Evolutionary conservation across 2,113 vertebrate genomes (phyloP).

Genomic region (Hemibagrus wyckioides): DNA sequence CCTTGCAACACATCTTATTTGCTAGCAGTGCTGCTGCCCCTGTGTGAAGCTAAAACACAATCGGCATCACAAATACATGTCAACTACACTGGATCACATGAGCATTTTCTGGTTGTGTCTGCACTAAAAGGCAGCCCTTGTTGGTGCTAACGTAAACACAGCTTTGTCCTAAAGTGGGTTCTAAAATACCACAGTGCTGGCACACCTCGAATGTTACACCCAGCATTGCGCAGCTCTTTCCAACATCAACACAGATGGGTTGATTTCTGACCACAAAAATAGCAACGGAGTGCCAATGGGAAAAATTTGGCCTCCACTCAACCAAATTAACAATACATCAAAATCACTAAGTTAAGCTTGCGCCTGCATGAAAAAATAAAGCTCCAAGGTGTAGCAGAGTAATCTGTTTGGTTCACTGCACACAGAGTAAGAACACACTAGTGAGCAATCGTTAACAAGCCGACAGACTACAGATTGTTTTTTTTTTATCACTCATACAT

Average conservation of each 20-base stretch:
- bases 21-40: not conserved
- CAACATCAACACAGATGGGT: conserved; percentile 5
- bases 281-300: not conserved
- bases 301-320: not conserved
- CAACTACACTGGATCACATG: not conserved
- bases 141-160: not conserved
- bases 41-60: not conserved
- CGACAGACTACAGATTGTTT: not conserved
- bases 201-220: not conserved
- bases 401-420: not conserved
- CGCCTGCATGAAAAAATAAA: not conserved
- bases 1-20: not conserved
- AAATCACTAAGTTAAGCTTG: not conserved
- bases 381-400: not conserved
- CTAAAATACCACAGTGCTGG: conserved; percentile 5
- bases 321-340: not conserved
- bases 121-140: not conserved
- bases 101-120: not conserved
- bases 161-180: not conserved
- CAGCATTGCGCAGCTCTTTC: not conserved
- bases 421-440: not conserved
- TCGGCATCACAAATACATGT: not conserved
- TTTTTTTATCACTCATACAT: not conserved
- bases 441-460: not conserved
- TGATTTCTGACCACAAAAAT: conserved; percentile 3